Conservation (phyloP, 2,888 invertebrate genomes). For the Watsonalla cultraria region DNA sequence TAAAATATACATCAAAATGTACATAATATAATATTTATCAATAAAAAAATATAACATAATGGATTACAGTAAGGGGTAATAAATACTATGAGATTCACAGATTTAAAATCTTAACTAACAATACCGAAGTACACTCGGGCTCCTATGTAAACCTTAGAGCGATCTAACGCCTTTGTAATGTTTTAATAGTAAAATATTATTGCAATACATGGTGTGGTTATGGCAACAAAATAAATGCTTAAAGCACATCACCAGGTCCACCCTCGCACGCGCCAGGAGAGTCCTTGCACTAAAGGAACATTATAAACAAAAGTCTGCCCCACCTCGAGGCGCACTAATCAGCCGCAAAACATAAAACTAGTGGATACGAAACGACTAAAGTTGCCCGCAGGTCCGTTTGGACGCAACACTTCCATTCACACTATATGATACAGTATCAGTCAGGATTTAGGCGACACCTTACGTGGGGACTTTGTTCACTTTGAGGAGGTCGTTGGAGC, state of each 20-base stretch:
- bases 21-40: conserved; percentile 76
- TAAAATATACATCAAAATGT: conserved; percentile 79
- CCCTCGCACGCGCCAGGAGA: conserved; percentile 68
- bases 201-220: conserved; percentile 78
- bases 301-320: conserved; percentile 67
- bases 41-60: conserved; percentile 75
- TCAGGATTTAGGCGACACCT: conserved; percentile 71
- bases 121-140: conserved; percentile 71
- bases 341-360: conserved; percentile 75
- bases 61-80: conserved; percentile 75
- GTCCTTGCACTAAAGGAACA: conserved; percentile 76
- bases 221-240: conserved; percentile 80
- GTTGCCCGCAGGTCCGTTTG: conserved; percentile 60
- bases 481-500: conserved; percentile 86
- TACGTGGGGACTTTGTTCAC: conserved; percentile 89
- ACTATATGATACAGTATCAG: conserved; percentile 78
- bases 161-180: conserved; percentile 72
- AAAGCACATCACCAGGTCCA: conserved; percentile 78
- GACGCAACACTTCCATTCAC: conserved; percentile 74
- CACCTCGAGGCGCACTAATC: conserved; percentile 57
- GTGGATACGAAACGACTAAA: conserved; percentile 74
- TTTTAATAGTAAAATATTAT: conserved; percentile 74
- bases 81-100: conserved; percentile 80
- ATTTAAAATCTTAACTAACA: conserved; percentile 78
- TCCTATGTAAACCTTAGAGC: conserved; percentile 69